Base-by-base conservation (phyloP, 2,113 vertebrate species). In the Mus musculus region DNA sequence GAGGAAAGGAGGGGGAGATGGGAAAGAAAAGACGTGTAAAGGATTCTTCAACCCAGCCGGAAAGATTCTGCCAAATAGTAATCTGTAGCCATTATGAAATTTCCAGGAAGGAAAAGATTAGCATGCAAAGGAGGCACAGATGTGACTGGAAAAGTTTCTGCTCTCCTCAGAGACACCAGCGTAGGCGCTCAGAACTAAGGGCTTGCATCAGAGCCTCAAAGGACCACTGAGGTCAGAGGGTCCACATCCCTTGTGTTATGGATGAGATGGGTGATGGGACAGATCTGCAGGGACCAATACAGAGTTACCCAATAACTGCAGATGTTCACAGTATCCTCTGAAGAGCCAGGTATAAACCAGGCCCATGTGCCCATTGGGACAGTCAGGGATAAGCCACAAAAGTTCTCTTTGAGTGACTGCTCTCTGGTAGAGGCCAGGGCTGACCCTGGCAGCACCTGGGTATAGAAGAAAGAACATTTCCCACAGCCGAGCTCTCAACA, bases 71-170 rank as follows among this genome's bases (percentile, higher is more conserved):
- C 73, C 75, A 39, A 39, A 3, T 67, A 76, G 88, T 19, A 77
- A 65, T 52, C 59, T 93, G 49, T 54, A 59, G 59, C 63, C 69
- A 73, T 97, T 90, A 96, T 78, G 56, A 81, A 96, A 85, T 80
- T 95, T 95, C 36, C 72, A 93, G 49, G 36, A 96, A 89, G 75
- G 80, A 95, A 93, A 93, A 76, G 75, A 90, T 69, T 84, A 78
- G 81, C 77, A 90, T 77, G 88, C 71, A 96, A 63, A 93, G 63
- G 63, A 91, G 87, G 82, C 76, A 24, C 80, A 88, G 42, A 90
- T 61, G 52, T 81, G 80, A 54, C 75, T 42, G 3, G 30, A 78
- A 96, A 67, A 33, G 69, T 42, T 42, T 78, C 30, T 7, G 4
- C 42, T 42, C 9, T 24, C 61, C 90, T 39, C 24, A 46, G 52